phyloP scores from a whole-genome alignment of 2,888 invertebrate species.

The Dicyrtomina minuta region DNA sequence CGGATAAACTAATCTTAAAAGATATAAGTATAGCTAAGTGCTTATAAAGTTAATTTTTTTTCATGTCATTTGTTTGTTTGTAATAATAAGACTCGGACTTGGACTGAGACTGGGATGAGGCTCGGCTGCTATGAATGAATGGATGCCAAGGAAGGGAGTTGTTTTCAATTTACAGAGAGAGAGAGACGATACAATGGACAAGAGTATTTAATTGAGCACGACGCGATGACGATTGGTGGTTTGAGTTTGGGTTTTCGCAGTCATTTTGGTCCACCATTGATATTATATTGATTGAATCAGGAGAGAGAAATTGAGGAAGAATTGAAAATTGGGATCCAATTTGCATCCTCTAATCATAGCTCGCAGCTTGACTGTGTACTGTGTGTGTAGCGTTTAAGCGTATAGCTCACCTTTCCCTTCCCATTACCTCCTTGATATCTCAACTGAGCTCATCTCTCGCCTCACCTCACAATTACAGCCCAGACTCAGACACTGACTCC shows the following conservation, averaged over 20 bases:
- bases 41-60: neutral
- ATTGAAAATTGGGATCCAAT: conserved; percentile 28
- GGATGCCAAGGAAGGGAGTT: conserved; percentile 17
- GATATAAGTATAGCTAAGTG: too few relatives aligned
- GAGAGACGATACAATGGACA: too few relatives aligned
- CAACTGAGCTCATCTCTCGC: neutral
- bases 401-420: conserved; percentile 11
- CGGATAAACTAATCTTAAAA: too few relatives aligned
- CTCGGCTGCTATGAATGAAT: too few relatives aligned
- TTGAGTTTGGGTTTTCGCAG: neutral
- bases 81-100: neutral
- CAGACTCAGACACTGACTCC: too few relatives aligned
- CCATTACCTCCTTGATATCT: conserved; percentile 19
- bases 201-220: conserved; percentile 18
- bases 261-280: neutral
- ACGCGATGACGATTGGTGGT: conserved; percentile 3
- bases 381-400: neutral
- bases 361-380: conserved; percentile 9
- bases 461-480: too few relatives aligned
- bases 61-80: neutral
- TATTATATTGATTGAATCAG: conserved; percentile 2
- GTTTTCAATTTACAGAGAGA: conserved; percentile 25
- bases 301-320: conserved; percentile 7
- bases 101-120: too few relatives aligned
- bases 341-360: conserved; percentile 31